These are phyloP conservation scores for Coregonus suidteri DNA, from an alignment of 2,797 vertebrate species.

Conservation along the genomic window DNA sequence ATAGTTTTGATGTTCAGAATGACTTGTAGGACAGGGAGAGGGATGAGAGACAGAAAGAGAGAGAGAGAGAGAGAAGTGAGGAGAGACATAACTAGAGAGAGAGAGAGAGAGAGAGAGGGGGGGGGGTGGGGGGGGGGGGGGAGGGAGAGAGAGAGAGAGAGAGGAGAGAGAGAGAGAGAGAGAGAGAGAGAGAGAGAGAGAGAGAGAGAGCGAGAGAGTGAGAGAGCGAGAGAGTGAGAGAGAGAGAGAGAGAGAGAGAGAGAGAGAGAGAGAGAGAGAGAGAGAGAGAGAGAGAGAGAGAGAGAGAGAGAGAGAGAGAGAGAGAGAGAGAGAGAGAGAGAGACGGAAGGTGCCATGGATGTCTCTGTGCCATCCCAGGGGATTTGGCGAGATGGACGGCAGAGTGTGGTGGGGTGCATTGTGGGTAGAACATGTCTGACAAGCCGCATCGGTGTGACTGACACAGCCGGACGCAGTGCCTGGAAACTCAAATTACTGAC, in stretches of 20 bases:
- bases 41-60: background rate
- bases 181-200: slow-evolving; percentile 51
- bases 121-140: no score
- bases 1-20: slow-evolving; percentile 67
- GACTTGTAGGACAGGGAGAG: slow-evolving; percentile 66
- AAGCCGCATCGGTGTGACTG: slow-evolving; percentile 75
- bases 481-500: slow-evolving; percentile 67
- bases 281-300: slow-evolving; percentile 3
- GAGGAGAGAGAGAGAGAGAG: slow-evolving; percentile 53
- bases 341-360: slow-evolving; percentile 64
- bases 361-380: slow-evolving; percentile 61
- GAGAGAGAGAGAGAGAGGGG: no score
- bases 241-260: background rate
- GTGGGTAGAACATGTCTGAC: slow-evolving; percentile 74
- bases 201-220: slow-evolving; percentile 29
- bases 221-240: slow-evolving; percentile 54
- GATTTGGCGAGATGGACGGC: slow-evolving; percentile 31
- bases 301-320: slow-evolving; percentile 52
- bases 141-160: slow-evolving; percentile 7
- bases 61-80: background rate
- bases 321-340: slow-evolving; percentile 51
- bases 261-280: slow-evolving; percentile 16
- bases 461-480: slow-evolving; percentile 60
- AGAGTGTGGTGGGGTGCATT: slow-evolving; percentile 40
- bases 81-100: background rate